These are phyloP conservation scores for Acleris laterana DNA, from an alignment of 2,888 invertebrate species.

Conservation along the genomic window DNA sequence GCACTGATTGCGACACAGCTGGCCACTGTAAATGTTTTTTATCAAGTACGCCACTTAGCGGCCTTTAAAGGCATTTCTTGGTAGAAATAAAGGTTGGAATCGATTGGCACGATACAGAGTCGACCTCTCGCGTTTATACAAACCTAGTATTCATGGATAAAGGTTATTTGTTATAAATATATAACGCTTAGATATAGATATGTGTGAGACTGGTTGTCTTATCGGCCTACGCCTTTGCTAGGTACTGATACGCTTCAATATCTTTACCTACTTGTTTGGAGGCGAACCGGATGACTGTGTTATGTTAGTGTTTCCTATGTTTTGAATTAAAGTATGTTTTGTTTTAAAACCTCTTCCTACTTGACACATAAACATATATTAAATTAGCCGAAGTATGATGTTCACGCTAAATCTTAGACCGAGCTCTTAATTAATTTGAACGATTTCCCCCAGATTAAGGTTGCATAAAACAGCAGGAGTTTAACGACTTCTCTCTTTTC, in stretches of 20 bases:
- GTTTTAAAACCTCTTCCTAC: background rate
- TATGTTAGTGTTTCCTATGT: conserved; percentile 20
- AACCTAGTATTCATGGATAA: conserved; percentile 30
- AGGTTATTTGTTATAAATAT: conserved; percentile 27
- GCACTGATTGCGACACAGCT: conserved; percentile 41
- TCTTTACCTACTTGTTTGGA: conserved; percentile 22
- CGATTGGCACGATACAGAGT: conserved; percentile 13
- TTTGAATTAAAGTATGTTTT: conserved; percentile 13
- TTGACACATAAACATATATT: no score
- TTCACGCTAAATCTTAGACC: no score
- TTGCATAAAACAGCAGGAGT: no score
- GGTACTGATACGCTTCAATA: conserved; percentile 17
- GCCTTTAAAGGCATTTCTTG: conserved; percentile 8
- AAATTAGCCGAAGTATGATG: no score
- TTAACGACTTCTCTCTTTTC: conserved; percentile 43
- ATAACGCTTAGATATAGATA: conserved; percentile 20
- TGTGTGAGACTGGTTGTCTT: conserved; percentile 23
- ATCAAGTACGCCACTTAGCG: conserved; percentile 21
- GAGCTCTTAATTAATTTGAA: no score
- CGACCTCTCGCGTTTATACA: conserved; percentile 30
- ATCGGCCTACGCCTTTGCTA: conserved; percentile 20
- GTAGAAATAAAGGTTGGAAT: conserved; percentile 30
- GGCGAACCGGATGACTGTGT: conserved; percentile 26
- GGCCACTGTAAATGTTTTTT: conserved; percentile 18
- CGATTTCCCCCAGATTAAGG: no score